Evolutionary conservation across 1,140 invertebrate species (phyloP).

Genomic region (Bombus sylvicola): DNA sequence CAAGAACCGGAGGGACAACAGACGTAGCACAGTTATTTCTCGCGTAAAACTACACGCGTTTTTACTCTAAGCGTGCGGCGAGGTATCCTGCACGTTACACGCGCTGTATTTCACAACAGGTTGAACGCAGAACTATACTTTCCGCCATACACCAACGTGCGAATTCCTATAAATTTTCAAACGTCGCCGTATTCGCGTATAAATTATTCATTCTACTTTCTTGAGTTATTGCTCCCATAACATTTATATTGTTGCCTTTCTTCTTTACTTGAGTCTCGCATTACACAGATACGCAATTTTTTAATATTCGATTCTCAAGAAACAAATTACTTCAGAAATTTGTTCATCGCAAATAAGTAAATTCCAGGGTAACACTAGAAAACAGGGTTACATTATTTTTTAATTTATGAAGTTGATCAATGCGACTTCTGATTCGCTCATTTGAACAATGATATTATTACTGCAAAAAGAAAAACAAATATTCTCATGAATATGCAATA

Average conservation of each 20-base stretch:
- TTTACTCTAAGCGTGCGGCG: not conserved
- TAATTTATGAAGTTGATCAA: no score
- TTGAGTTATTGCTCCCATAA: not conserved
- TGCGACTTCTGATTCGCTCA: no score
- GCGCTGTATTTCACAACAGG: conserved; percentile 51
- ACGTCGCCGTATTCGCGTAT: not conserved
- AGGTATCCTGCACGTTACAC: conserved; percentile 6
- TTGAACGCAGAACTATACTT: conserved; percentile 47
- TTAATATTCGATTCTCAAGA: no score
- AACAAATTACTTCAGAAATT: no score
- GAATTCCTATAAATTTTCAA: conserved; percentile 52
- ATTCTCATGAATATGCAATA: not conserved
- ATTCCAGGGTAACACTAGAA: no score
- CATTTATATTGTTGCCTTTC: not conserved
- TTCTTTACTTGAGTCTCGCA: not conserved
- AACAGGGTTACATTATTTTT: no score
- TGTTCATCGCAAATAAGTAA: no score
- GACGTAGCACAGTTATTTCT: conserved; percentile 56
- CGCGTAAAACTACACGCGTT: conserved; percentile 48
- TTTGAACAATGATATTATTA: not conserved
- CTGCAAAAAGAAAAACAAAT: not conserved
- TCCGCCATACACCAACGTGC: conserved; percentile 52
- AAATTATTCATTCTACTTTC: conserved; percentile 40
- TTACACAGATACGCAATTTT: no score
- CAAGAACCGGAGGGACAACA: conserved; percentile 58